Evolutionary conservation across 2,888 invertebrate genomes (phyloP).

Genomic region (Drosophila histrio): DNA sequence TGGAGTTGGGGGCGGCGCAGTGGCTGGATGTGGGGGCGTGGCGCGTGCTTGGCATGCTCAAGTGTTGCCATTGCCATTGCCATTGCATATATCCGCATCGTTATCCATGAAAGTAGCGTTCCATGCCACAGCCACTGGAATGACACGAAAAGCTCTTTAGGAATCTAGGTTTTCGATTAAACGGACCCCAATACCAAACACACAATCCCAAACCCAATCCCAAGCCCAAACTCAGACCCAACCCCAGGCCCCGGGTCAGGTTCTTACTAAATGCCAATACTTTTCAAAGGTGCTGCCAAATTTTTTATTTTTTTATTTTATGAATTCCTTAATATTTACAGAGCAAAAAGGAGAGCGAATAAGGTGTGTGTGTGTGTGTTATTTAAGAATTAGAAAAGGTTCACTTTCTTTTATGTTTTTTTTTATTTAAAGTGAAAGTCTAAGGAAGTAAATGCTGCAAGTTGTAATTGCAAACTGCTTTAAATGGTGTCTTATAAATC

Average conservation of each 20-base stretch:
- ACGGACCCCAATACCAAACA: slow-evolving; percentile 5
- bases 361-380: not conserved
- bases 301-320: slow-evolving; percentile 28
- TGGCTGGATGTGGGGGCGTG: slow-evolving; percentile 43
- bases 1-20: slow-evolving; percentile 15
- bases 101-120: slow-evolving; percentile 51
- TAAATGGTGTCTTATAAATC: not conserved
- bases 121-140: slow-evolving; percentile 35
- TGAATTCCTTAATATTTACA: slow-evolving; percentile 35
- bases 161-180: slow-evolving; percentile 57
- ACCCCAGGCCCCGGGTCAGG: not conserved
- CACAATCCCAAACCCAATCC: not conserved
- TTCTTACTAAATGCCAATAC: slow-evolving; percentile 53
- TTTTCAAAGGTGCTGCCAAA: slow-evolving; percentile 32
- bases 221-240: not conserved
- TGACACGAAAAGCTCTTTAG: slow-evolving; percentile 60
- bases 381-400: slow-evolving; percentile 13
- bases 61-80: slow-evolving; percentile 63
- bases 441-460: not conserved
- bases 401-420: slow-evolving; percentile 1
- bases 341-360: not conserved
- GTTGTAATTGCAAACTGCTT: not conserved
- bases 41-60: slow-evolving; percentile 71
- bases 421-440: slow-evolving; percentile 10
- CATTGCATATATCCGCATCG: slow-evolving; percentile 66